Conservation (phyloP, 2,797 vertebrate genomes). For the Syndactyla subalaris region DNA sequence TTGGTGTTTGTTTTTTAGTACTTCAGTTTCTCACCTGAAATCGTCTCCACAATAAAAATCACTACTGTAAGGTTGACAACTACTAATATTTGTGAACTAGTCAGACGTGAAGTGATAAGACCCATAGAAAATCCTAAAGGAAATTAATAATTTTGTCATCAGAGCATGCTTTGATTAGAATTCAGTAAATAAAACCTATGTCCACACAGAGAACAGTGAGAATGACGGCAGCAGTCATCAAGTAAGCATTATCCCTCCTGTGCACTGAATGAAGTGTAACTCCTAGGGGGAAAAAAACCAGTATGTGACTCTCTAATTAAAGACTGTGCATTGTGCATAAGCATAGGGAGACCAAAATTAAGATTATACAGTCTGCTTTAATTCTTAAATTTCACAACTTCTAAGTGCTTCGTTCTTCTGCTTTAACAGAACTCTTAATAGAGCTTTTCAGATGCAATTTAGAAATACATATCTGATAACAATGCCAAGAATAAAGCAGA, state of each 20-base stretch:
- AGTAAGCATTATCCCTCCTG: not conserved
- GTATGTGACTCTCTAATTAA: slow-evolving; percentile 5
- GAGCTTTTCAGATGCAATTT: not conserved
- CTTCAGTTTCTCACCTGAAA: not conserved
- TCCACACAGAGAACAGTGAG: not conserved
- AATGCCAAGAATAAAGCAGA: not conserved
- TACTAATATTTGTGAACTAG: not conserved
- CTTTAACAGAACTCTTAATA: not conserved
- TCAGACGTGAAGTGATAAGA: not conserved
- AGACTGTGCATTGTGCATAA: not conserved
- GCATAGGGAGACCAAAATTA: not conserved
- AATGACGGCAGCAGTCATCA: slow-evolving; percentile 5
- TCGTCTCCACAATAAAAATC: not conserved
- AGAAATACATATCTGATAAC: not conserved
- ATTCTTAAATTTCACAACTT: not conserved
- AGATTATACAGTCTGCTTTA: not conserved
- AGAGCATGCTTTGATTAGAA: not conserved
- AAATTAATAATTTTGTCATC: not conserved
- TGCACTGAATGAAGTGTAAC: not conserved
- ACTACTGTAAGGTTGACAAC: not conserved
- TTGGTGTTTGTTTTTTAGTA: not conserved
- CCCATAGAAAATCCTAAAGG: not conserved
- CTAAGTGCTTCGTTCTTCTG: not conserved
- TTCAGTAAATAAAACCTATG: slow-evolving; percentile 16
- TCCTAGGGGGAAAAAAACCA: fast-evolving